A percentile compares a stretch with the other conserved stretches of the same genome.
Evolutionary conservation across 2,797 vertebrate genomes (phyloP).

Genomic region (Gallinago stenura): DNA sequence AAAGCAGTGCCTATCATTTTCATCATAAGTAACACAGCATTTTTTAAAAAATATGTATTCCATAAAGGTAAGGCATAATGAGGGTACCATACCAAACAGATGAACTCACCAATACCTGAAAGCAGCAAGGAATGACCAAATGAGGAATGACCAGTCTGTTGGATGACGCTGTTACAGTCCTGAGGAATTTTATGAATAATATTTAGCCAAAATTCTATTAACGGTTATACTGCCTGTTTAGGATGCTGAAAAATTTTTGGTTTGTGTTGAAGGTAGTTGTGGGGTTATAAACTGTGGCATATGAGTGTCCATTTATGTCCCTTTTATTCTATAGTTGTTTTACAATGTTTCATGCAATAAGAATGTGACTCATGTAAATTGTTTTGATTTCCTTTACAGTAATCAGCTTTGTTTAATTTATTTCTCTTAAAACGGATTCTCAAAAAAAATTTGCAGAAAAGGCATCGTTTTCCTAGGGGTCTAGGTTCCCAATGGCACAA

Average conservation of each 20-base stretch:
- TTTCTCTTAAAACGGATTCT: conserved; percentile 37
- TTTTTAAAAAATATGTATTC: not conserved
- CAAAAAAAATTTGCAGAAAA: conserved; percentile 43
- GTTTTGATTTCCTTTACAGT: conserved; percentile 63
- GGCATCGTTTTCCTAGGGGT: conserved; percentile 22
- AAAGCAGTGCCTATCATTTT: not conserved
- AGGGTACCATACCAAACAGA: not conserved
- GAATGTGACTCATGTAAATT: conserved; percentile 52
- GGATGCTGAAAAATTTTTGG: conserved; percentile 42
- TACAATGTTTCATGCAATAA: conserved; percentile 58
- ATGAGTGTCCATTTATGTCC: no score
- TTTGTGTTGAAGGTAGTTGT: conserved; percentile 56
- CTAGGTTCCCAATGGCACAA: conserved; percentile 42
- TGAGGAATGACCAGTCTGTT: not conserved
- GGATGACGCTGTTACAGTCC: not conserved
- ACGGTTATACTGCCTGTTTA: not conserved
- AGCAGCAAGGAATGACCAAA: not conserved
- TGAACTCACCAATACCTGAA: not conserved
- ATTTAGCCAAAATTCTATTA: conserved; percentile 47
- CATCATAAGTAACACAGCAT: not conserved
- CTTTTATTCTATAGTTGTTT: conserved; percentile 17
- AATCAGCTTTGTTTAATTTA: conserved; percentile 56
- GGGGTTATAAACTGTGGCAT: conserved; percentile 17
- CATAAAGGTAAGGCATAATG: not conserved
- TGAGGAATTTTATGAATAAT: conserved; percentile 58